A percentile compares a stretch with the other conserved stretches of the same genome.
phyloP scores from a whole-genome alignment of 2,888 invertebrate genomes.

The Eubasilissa splendida region DNA sequence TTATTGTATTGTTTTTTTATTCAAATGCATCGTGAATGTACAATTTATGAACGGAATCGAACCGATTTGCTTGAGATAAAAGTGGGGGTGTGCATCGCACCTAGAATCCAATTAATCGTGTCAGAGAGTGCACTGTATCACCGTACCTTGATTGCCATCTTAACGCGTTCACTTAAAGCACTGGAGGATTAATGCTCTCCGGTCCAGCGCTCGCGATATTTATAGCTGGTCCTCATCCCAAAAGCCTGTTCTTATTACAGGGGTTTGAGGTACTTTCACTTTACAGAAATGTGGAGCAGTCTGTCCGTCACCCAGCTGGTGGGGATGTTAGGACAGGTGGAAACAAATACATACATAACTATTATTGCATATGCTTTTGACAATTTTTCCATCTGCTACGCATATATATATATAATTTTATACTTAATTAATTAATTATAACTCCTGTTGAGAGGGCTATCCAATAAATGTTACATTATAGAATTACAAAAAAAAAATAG shows the following conservation, averaged over 20 bases:
- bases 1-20: too few relatives aligned
- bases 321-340: background rate
- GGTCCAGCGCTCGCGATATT: slow-evolving; percentile 45
- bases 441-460: too few relatives aligned
- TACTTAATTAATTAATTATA: too few relatives aligned
- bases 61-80: too few relatives aligned
- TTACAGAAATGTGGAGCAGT: slow-evolving; percentile 39
- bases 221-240: slow-evolving; percentile 48
- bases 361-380: too few relatives aligned
- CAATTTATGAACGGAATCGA: too few relatives aligned
- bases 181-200: slow-evolving; percentile 36
- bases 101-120: background rate
- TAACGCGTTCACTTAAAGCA: slow-evolving; percentile 43
- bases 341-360: background rate
- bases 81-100: background rate
- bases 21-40: too few relatives aligned
- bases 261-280: slow-evolving; percentile 45
- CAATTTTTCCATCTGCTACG: too few relatives aligned
- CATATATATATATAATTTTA: too few relatives aligned
- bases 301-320: background rate
- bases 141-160: slow-evolving; percentile 57
- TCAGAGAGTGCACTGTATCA: slow-evolving; percentile 10
- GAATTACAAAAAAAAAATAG: too few relatives aligned
- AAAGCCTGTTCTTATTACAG: slow-evolving; percentile 14
- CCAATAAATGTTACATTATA: too few relatives aligned